These are phyloP conservation scores for Coreoperca whiteheadi DNA, from an alignment of 2,113 vertebrate genomes.

Conservation along the genomic window DNA sequence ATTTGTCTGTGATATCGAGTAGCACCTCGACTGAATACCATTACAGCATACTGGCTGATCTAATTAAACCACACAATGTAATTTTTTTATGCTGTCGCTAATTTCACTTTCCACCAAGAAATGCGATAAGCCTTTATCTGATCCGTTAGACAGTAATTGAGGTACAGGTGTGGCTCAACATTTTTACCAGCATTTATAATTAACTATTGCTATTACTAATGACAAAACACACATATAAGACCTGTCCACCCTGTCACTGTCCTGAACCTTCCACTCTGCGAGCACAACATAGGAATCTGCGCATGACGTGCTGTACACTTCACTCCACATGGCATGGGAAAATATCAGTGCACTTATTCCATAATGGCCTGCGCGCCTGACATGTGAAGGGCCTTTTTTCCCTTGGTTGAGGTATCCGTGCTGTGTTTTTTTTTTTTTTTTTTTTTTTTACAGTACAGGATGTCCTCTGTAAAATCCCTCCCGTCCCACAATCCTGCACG, in stretches of 20 bases:
- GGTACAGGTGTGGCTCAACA: not conserved
- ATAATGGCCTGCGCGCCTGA: constrained; percentile 18
- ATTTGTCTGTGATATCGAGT: not conserved
- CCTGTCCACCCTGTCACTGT: not conserved
- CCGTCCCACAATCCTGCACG: constrained; percentile 29
- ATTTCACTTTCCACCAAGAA: not conserved
- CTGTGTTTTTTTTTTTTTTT: too few relatives aligned
- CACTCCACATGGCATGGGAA: not conserved
- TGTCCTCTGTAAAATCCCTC: constrained; percentile 38
- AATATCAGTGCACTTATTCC: constrained; percentile 12
- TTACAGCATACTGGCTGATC: not conserved
- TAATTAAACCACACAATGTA: not conserved
- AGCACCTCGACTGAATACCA: not conserved
- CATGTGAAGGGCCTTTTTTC: constrained; percentile 14
- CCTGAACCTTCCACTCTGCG: not conserved
- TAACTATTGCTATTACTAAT: not conserved
- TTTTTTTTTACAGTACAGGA: constrained; percentile 40
- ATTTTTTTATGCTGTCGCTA: not conserved
- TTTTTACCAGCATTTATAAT: not conserved
- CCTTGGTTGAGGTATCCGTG: not conserved
- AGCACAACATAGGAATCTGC: not conserved
- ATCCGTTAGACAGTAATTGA: not conserved
- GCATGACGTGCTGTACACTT: not conserved
- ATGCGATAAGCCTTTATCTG: not conserved
- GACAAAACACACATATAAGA: not conserved